phyloP scores from a whole-genome alignment of 2,888 invertebrate species.

The Biston betularia region DNA sequence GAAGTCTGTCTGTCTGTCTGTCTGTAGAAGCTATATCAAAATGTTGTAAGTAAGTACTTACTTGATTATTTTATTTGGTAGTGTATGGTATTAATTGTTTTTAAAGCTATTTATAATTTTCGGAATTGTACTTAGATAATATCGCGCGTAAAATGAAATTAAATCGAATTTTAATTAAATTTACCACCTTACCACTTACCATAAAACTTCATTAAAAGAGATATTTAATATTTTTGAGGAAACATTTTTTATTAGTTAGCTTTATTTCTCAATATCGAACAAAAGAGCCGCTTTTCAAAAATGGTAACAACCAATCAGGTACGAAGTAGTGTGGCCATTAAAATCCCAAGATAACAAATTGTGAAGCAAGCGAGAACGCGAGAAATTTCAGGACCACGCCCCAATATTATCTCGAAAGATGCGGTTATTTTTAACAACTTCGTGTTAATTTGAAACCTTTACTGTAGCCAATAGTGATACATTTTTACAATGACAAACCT shows the following conservation, averaged over 20 bases:
- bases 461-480: too few relatives aligned
- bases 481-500: too few relatives aligned
- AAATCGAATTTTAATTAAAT: too few relatives aligned
- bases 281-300: constrained; percentile 18
- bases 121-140: too few relatives aligned
- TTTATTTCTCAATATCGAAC: constrained; percentile 5
- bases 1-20: too few relatives aligned
- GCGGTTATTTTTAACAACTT: too few relatives aligned
- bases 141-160: too few relatives aligned
- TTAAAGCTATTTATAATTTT: too few relatives aligned
- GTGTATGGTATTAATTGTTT: too few relatives aligned
- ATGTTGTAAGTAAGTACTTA: constrained; percentile 6
- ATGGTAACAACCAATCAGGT: constrained; percentile 32
- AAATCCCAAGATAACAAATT: constrained; percentile 28
- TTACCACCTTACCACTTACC: neutral
- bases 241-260: neutral
- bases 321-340: constrained; percentile 24
- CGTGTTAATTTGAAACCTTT: too few relatives aligned
- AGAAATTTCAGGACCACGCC: too few relatives aligned
- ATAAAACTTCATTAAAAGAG: neutral
- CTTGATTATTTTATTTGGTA: neutral
- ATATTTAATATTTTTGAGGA: neutral
- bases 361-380: constrained; percentile 9
- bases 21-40: neutral
- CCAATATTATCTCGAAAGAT: too few relatives aligned